Evolutionary conservation across 2,888 invertebrate genomes (phyloP).

Genomic region (Orthosia cruda): DNA sequence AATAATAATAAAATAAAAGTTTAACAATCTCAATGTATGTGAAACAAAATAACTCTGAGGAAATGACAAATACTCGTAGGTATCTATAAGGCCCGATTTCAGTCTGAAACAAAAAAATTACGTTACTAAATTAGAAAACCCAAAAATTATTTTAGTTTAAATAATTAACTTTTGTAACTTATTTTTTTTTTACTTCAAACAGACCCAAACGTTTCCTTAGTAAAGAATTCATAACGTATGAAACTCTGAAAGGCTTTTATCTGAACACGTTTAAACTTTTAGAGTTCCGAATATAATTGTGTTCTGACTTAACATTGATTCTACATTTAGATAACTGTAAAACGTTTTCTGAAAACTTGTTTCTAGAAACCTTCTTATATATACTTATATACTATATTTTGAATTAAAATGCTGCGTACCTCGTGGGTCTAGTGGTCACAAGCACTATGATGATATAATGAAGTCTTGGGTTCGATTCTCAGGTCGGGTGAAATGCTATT

Average conservation of each 20-base stretch:
- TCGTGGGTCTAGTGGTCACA: neutral
- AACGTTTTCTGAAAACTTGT: constrained; percentile 9
- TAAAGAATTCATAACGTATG: neutral
- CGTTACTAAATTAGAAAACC: too few species aligned
- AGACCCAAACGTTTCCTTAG: neutral
- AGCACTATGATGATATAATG: neutral
- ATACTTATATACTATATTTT: neutral
- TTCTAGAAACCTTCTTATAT: neutral
- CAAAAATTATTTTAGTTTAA: too few species aligned
- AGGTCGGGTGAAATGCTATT: neutral
- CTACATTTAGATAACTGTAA: constrained; percentile 57
- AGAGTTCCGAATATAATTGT: constrained; percentile 29
- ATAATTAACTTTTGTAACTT: too few species aligned
- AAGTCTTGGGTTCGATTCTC: neutral
- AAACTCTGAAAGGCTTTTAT: constrained; percentile 45
- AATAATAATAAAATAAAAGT: neutral
- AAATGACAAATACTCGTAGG: too few species aligned
- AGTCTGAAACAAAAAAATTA: too few species aligned
- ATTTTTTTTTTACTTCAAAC: neutral
- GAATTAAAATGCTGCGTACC: neutral
- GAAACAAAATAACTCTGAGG: too few species aligned
- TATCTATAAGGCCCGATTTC: too few species aligned
- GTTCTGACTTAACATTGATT: constrained; percentile 41
- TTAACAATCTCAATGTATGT: neutral
- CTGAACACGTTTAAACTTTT: constrained; percentile 37